Evolutionary conservation across 2,888 invertebrate species (phyloP).

Genomic region (Galerucella calmariensis): DNA sequence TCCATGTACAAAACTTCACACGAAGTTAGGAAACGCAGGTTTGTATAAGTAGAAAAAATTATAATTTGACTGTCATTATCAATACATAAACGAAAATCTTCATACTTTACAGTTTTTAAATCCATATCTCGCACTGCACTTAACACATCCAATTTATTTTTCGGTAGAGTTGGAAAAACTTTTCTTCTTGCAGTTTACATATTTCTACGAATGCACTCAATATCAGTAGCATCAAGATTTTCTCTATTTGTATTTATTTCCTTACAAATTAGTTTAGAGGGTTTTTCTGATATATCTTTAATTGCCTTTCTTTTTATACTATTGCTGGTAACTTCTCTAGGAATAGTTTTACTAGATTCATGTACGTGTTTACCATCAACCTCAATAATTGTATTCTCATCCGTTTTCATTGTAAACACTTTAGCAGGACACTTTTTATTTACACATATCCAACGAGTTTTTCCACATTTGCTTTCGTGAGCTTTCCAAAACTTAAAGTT

Average conservation of each 20-base stretch:
- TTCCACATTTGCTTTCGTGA: neutral
- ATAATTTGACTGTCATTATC: too few relatives aligned
- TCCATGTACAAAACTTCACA: neutral
- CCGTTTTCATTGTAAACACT: constrained; percentile 5
- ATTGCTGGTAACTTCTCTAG: constrained; percentile 8
- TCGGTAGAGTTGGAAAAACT: constrained; percentile 4
- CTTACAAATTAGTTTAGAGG: constrained; percentile 2
- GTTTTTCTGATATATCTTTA: neutral
- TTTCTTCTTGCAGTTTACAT: neutral
- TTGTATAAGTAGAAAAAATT: too few relatives aligned
- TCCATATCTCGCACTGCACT: neutral
- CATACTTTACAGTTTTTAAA: neutral
- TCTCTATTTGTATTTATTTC: too few relatives aligned
- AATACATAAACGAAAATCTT: neutral
- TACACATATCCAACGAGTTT: constrained; percentile 1
- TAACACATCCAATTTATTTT: neutral
- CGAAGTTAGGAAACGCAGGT: neutral
- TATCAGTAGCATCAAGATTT: neutral
- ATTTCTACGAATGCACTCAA: constrained; percentile 5
- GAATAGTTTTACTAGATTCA: neutral
- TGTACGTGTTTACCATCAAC: neutral
- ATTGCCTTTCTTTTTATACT: constrained; percentile 5
- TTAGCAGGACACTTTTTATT: constrained; percentile 5
- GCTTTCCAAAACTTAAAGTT: constrained; percentile 13
- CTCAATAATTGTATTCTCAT: constrained; percentile 6